phyloP scores from a whole-genome alignment of 1,140 invertebrate genomes.

The Danaus plexippus region DNA sequence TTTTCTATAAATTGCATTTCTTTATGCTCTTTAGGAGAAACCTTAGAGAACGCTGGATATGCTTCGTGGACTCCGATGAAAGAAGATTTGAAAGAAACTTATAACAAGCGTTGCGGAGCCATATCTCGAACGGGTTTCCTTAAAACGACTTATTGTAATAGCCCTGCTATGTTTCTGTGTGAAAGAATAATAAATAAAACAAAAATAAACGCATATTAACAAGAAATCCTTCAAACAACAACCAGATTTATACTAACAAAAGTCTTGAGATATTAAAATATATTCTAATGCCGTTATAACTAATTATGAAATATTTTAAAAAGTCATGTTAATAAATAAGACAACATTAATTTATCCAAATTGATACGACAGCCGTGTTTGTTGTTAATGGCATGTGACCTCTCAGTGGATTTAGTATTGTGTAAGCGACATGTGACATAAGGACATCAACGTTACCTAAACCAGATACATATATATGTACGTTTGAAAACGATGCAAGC shows the following conservation, averaged over 20 bases:
- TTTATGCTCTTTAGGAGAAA: constrained; percentile 27
- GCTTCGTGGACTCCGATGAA: constrained; percentile 36
- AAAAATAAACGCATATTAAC: not conserved
- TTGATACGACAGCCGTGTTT: constrained; percentile 1
- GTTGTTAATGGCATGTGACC: constrained; percentile 16
- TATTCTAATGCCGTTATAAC: too few species aligned
- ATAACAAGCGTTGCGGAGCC: constrained; percentile 36
- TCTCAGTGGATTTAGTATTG: constrained; percentile 15
- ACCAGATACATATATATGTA: too few species aligned
- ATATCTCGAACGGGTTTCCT: constrained; percentile 46
- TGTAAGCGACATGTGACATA: constrained; percentile 21
- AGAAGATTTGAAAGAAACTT: constrained; percentile 19
- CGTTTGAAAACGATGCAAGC: too few species aligned
- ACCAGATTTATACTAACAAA: too few species aligned
- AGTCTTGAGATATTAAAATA: too few species aligned
- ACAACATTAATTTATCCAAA: too few species aligned
- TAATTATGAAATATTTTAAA: too few species aligned
- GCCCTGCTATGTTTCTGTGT: constrained; percentile 46
- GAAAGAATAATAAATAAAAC: constrained; percentile 32
- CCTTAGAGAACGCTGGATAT: constrained; percentile 42
- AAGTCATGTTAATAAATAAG: too few species aligned
- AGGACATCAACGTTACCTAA: too few species aligned
- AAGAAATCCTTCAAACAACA: too few species aligned
- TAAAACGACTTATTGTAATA: constrained; percentile 30
- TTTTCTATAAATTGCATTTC: too few species aligned